These are phyloP conservation scores for Drosophila gaucha DNA, from an alignment of 2,888 invertebrate species.

Conservation along the genomic window DNA sequence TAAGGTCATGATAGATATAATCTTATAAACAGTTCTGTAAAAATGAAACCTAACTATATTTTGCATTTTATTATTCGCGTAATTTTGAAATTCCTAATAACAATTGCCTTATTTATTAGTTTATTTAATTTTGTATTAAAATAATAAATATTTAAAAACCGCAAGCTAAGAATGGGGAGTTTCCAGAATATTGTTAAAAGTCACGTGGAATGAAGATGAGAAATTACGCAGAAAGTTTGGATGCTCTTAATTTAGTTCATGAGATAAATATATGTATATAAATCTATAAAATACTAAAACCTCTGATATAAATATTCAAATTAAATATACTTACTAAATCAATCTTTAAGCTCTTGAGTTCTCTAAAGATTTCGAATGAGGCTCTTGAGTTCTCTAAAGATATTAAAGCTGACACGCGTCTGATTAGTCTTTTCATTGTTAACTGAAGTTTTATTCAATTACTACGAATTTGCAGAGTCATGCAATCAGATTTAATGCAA, in stretches of 20 bases:
- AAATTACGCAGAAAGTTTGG: too few relatives aligned
- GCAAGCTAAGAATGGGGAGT: background rate
- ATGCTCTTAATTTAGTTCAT: background rate
- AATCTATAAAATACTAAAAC: too few relatives aligned
- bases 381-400: background rate
- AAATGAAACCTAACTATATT: background rate
- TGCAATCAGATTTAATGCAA: slow-evolving; percentile 5
- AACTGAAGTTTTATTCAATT: slow-evolving; percentile 4
- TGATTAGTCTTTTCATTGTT: background rate
- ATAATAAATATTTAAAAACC: background rate
- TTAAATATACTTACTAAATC: too few relatives aligned
- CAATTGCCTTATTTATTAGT: background rate
- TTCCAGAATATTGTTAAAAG: background rate
- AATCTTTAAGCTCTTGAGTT: background rate
- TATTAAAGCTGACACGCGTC: background rate
- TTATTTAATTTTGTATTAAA: background rate
- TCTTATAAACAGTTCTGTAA: background rate
- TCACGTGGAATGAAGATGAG: background rate
- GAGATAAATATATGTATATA: too few relatives aligned
- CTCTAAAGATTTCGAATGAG: too few relatives aligned
- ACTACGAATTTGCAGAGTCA: slow-evolving; percentile 18
- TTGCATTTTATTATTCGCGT: background rate
- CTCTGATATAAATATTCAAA: too few relatives aligned
- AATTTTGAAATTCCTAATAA: background rate
- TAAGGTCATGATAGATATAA: too few relatives aligned